Evolutionary conservation across 2,113 vertebrate species (phyloP).

Genomic region (Grammomys dolichurus): DNA sequence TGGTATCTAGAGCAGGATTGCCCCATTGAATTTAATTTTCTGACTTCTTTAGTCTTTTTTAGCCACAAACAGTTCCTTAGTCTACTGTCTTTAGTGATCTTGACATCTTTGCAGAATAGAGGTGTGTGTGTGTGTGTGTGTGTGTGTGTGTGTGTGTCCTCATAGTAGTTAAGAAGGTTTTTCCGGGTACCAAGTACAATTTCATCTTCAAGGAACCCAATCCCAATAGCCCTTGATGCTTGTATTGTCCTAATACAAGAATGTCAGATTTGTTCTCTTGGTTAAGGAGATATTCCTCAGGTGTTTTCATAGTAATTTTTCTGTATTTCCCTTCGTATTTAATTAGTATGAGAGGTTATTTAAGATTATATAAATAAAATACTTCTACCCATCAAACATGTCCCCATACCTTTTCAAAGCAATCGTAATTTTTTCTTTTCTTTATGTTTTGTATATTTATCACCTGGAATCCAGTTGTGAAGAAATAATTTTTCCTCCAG

Average conservation of each 20-base stretch:
- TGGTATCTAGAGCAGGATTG: background rate
- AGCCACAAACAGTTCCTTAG: background rate
- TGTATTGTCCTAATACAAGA: background rate
- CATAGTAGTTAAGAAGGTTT: background rate
- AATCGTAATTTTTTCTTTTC: background rate
- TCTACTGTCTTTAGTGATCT: background rate
- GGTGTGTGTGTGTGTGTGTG: background rate
- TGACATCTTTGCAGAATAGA: background rate
- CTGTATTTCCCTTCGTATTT: background rate
- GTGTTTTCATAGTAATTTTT: background rate
- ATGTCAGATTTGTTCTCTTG: background rate
- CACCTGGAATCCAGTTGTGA: background rate
- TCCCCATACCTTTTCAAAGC: background rate
- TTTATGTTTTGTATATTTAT: background rate
- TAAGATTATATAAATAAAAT: background rate
- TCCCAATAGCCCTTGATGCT: background rate
- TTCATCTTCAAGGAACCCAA: background rate
- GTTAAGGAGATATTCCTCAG: background rate
- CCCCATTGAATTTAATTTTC: background rate
- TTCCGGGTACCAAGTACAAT: background rate
- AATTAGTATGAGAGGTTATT: background rate
- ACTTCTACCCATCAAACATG: background rate
- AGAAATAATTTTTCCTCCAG: background rate
- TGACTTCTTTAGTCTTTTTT: background rate
- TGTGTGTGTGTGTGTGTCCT: background rate